Evolutionary conservation across 2,113 vertebrate species (phyloP), one percentile per base, ranked within the genome.

Genomic region (Pyrgilauda ruficollis): DNA sequence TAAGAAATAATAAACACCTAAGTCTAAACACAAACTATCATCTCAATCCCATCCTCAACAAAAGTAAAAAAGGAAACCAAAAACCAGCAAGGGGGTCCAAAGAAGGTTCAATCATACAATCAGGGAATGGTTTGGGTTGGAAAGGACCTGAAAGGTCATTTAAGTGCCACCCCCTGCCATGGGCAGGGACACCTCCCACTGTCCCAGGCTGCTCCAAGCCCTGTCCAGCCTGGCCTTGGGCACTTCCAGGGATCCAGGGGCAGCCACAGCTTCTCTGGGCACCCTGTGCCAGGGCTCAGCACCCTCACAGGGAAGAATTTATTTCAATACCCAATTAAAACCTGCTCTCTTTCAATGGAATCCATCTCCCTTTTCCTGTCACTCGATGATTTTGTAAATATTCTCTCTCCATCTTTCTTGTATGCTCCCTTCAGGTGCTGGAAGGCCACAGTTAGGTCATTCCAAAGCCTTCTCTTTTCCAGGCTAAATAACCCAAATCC

Each of bases 161-260:
- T 21, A n/a, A 46, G 5, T 44, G 11, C 44, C 23, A 31, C 0
- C 1, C 13, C 9, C 9, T 35, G 17, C 39, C 39, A 41, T 13
- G 13, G 39, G 6, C 43, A 78, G 39, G 28, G 22, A 28, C 28
- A 43, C 1, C 5, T 73, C 10, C 14, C 46, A 30, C 2, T 8
- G 1, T 0, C 13, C n/a, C 62, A 68, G 16, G 24, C 0, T 22
- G 39, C 30, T 68, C 47, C n/a, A 89, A 68, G 3, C 24, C 11
- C 24, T 0, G 0, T 53, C n/a, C 53, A n/a, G 0, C 28, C 20
- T 68, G 53, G 61, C 24, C 30, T 61, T 75, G 46, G 16, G 6
- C 62, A 41, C 28, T 68, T 9, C 20, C 39, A 82, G n/a, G 39
- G 33, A 41, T 82, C 9, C 76, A 79, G n/a, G 27, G 5, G 20